Conservation (phyloP, 2,113 vertebrate genomes). For the Naja naja region DNA sequence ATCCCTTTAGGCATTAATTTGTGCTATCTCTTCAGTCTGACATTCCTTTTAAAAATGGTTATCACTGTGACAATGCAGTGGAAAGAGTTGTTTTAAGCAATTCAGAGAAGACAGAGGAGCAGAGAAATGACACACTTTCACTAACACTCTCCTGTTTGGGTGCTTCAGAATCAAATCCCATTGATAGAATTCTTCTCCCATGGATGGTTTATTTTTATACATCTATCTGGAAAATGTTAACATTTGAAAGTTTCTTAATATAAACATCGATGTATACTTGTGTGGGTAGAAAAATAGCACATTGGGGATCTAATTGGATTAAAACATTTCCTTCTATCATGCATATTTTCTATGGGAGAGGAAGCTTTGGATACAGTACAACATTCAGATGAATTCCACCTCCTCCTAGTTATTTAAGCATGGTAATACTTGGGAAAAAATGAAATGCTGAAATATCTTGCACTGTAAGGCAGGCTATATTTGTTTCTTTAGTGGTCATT, state of each 20-base stretch:
- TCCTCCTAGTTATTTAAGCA: background rate
- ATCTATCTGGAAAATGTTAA: background rate
- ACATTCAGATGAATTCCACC: background rate
- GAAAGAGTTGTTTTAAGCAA: background rate
- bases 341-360: background rate
- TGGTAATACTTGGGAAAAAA: background rate
- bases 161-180: background rate
- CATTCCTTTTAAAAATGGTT: background rate
- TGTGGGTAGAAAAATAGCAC: background rate
- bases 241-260: background rate
- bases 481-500: background rate
- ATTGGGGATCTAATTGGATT: background rate
- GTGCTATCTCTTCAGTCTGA: background rate
- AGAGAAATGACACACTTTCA: background rate
- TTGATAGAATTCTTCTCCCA: background rate
- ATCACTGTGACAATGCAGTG: background rate
- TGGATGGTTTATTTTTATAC: background rate
- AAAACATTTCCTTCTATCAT: background rate
- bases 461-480: background rate
- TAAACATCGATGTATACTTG: background rate
- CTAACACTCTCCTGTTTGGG: background rate
- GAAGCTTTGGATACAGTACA: background rate
- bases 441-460: background rate
- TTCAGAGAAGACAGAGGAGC: background rate
- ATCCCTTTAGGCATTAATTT: background rate